phyloP scores from a whole-genome alignment of 2,888 invertebrate genomes.

The Apotomis betuletana region DNA sequence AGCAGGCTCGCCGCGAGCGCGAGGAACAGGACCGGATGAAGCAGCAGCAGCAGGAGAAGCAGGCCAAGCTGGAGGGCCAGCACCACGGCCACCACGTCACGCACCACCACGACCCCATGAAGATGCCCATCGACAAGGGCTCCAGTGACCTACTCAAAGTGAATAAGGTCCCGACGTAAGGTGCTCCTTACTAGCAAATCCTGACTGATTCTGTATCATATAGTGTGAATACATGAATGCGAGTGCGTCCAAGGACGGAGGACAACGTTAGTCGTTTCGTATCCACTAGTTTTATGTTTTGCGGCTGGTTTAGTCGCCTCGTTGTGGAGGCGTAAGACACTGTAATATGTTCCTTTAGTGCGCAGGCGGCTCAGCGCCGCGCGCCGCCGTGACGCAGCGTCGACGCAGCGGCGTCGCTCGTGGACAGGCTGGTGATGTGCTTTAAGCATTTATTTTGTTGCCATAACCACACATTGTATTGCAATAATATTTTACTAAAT shows the following conservation, averaged over 20 bases:
- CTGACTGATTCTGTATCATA: constrained; percentile 83
- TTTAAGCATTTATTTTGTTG: constrained; percentile 85
- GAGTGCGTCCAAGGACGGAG: constrained; percentile 77
- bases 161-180: constrained; percentile 91
- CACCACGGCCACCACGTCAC: constrained; percentile 88
- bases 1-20: constrained; percentile 94
- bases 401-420: constrained; percentile 58
- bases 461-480: constrained; percentile 83
- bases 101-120: constrained; percentile 89
- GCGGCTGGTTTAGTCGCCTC: constrained; percentile 71
- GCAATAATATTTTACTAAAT: constrained; percentile 84
- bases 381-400: constrained; percentile 15
- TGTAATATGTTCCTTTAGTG: constrained; percentile 81
- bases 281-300: constrained; percentile 82
- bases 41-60: constrained; percentile 94
- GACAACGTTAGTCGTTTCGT: constrained; percentile 77
- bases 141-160: constrained; percentile 90
- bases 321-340: constrained; percentile 73
- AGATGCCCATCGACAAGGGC: constrained; percentile 89
- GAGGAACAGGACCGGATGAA: constrained; percentile 96
- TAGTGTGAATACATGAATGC: constrained; percentile 78
- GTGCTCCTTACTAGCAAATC: constrained; percentile 70
- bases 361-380: constrained; percentile 56
- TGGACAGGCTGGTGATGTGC: constrained; percentile 82
- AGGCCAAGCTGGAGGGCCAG: constrained; percentile 89